Base-by-base conservation (phyloP, 2,797 vertebrate genomes). In the Darevskia nairensis region DNA sequence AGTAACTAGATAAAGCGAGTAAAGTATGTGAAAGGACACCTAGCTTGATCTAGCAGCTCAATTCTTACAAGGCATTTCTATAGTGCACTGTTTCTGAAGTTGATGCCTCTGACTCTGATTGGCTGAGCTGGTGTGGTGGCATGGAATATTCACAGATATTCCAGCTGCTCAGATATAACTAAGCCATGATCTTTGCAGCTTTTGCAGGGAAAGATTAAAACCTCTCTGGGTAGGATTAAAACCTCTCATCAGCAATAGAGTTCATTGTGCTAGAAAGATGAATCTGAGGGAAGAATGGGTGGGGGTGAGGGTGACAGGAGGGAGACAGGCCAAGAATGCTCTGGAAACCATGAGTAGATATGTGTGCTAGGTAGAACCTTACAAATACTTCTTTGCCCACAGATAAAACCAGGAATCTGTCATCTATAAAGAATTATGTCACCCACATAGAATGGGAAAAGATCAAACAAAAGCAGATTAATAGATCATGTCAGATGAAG, bases 401-500 rank as follows among this genome's bases (percentile, higher is more conserved):
- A 13, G 10, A 0, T 0, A 74, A 82, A 83, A 84, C 35, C 61
- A 50, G 50, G 39, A 81, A 86, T 82, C 32, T 89, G 84, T 9
- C 85, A 8, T 78, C 75, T 88, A 80, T 79, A 72, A 2, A n/a
- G 76, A 88, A 8, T 78, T 11, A 1, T 6, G 41, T 29, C 75
- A 2, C 59, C 66, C 41, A 59, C 8, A 39, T 71, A 44, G 68
- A 64, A 50, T 83, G 81, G 59, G 41, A 68, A 84, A n/a, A 76
- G 80, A 76, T 41, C 41, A 35, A 81, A 82, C 35, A 29, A 84
- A 46, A 75, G 32, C 71, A 64, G 69, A 41, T 23, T 81, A 90
- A 86, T 8, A 86, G 79, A 32, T 80, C 68, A 32, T 50, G 61
- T 27, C 77, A 66, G 41, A 72, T 79, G 35, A 76, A 89, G 0